Percentiles rank a stretch among this genome's conserved stretches.
Conservation (phyloP, 92 coral and sea anemone genomes). For the Phenganax stokvisi region DNA sequence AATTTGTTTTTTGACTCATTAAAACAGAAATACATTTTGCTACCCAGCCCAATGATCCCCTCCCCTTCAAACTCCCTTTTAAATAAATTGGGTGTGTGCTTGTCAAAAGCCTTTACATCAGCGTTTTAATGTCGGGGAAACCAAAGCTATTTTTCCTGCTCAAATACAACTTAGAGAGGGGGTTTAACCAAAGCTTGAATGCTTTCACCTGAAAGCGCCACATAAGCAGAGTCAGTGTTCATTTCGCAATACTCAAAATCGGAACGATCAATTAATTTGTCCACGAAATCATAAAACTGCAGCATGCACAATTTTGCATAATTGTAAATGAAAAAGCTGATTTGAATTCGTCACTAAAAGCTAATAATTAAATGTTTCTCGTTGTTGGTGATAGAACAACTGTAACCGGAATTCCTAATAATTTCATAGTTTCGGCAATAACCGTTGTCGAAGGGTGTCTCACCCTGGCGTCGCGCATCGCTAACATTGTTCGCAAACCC, state of each 20-base stretch:
- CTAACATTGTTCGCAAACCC: too few species aligned
- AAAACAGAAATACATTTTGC: background rate
- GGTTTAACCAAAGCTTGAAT: background rate
- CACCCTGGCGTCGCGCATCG: too few species aligned
- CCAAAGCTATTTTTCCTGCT: background rate
- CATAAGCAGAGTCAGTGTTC: background rate
- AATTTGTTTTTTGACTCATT: background rate
- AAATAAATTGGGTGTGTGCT: background rate
- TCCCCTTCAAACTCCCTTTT: background rate
- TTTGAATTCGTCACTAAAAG: slow-evolving; percentile 16
- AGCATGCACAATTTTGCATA: slow-evolving; percentile 45
- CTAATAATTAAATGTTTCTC: slow-evolving; percentile 22
- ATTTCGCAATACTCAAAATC: background rate
- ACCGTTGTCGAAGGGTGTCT: slow-evolving; percentile 28
- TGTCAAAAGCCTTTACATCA: background rate
- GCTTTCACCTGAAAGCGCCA: background rate
- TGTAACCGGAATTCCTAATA: slow-evolving; percentile 38
- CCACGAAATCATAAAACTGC: slow-evolving; percentile 38
- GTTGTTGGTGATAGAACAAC: slow-evolving; percentile 40
- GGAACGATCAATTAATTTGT: slow-evolving; percentile 1
- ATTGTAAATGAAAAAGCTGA: slow-evolving; percentile 37
- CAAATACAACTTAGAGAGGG: background rate
- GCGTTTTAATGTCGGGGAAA: background rate
- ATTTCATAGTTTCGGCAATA: slow-evolving; percentile 51
- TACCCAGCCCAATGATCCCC: background rate